Percentiles rank a stretch among this genome's conserved stretches.
These are phyloP conservation scores for Octopus sinensis DNA, from an alignment of 1,140 invertebrate genomes.

Conservation along the genomic window DNA sequence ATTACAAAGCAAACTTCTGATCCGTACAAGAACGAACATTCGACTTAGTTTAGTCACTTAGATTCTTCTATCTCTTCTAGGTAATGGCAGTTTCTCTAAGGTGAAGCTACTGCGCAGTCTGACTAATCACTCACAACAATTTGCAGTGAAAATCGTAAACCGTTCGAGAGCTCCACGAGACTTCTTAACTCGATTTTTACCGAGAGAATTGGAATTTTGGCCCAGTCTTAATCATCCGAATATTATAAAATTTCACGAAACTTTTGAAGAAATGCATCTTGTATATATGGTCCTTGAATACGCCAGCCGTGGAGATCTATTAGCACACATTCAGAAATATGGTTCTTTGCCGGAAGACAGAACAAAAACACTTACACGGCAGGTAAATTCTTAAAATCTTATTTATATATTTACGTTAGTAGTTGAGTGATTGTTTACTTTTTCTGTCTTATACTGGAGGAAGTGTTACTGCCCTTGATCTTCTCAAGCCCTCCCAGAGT, in stretches of 20 bases:
- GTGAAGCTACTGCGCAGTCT: constrained; percentile 50
- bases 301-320: constrained; percentile 50
- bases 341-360: constrained; percentile 39
- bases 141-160: constrained; percentile 89
- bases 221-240: constrained; percentile 82
- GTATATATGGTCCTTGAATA: constrained; percentile 54
- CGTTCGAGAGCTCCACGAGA: constrained; percentile 70
- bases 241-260: constrained; percentile 70
- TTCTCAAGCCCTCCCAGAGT: too few species aligned
- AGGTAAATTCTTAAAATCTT: too few species aligned
- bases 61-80: constrained; percentile 4
- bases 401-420: too few species aligned
- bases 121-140: constrained; percentile 44
- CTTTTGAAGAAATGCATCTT: constrained; percentile 48
- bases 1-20: too few species aligned
- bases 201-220: constrained; percentile 83
- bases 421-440: too few species aligned
- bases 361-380: too few species aligned
- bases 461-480: too few species aligned
- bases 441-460: too few species aligned
- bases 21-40: too few species aligned
- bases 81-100: constrained; percentile 54
- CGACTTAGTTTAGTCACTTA: too few species aligned
- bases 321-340: constrained; percentile 51
- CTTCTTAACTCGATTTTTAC: constrained; percentile 85